Base-by-base conservation (phyloP, 2,888 invertebrate species). In the Acholoe squamosa region DNA sequence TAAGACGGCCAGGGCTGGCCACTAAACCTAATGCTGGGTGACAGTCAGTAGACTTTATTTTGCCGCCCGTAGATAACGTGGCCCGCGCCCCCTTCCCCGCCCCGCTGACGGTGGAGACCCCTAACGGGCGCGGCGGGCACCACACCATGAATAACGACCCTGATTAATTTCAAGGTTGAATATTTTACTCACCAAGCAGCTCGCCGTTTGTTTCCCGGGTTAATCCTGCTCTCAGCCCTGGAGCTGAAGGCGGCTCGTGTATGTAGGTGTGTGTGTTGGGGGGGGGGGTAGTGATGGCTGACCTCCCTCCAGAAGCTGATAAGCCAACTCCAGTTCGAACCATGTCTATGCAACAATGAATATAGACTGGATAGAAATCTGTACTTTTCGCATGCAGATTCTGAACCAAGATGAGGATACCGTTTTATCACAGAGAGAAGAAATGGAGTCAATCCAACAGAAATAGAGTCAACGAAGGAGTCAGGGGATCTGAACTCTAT, bases 41-140 rank as follows among this genome's bases (percentile, higher is more conserved):
- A 84, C 84, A 84, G 84, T 84, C 51, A 84, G 84, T 84, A 84
- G 84, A 84, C 84, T 84, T 84, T 84, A 84, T 84, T 84, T 84
- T 84, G 43, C 34, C 84, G 84, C 34, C 34, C 84, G 51, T 51
- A 84, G 84, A 84, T 84, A 84, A 84, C 43, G 71, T 28, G 71
- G 28, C 28, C 25, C 43, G 34, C 84, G 43, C 25, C 84, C 25
- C 51, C 84, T 51, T 16, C 19, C 22, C 33, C 22, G 34, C n/a
- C 43, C 34, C 51, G 84, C 51, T 22, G 51, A 84, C 84, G 43
- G 84, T n/a, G 84, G 84, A 22, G 43, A 28, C 34, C 84, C 51
- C 84, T 51, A 84, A 51, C 84, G 84, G 84, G 22, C 84, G 25
- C 25, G 1, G n/a, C 51, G 84, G 22, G 84, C 84, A 84, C 51